Percentiles rank a stretch among this genome's conserved stretches.
Conservation (phyloP, 2,888 invertebrate species). For the Athalia circularis region DNA sequence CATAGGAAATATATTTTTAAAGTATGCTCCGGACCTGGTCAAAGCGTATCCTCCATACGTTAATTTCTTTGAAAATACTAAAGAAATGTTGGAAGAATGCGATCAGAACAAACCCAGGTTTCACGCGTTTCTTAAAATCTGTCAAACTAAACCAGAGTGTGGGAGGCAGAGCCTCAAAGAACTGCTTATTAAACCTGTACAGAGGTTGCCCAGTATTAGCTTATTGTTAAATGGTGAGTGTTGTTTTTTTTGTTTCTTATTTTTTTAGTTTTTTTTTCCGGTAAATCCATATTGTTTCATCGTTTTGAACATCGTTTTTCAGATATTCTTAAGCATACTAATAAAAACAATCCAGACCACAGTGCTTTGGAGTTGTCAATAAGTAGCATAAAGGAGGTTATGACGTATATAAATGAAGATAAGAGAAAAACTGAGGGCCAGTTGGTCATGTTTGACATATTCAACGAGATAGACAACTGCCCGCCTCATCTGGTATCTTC, state of each 20-base stretch:
- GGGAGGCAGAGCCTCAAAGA: constrained; percentile 97
- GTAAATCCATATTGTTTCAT: too few species aligned
- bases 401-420: constrained; percentile 98
- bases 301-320: constrained; percentile 58
- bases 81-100: constrained; percentile 93
- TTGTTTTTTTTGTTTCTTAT: neutral
- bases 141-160: constrained; percentile 95
- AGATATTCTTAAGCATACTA: constrained; percentile 96
- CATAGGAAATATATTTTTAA: constrained; percentile 91
- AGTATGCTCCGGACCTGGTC: constrained; percentile 90
- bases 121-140: constrained; percentile 98
- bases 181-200: constrained; percentile 97
- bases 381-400: constrained; percentile 92
- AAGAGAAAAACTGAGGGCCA: constrained; percentile 97
- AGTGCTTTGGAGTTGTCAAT: constrained; percentile 89
- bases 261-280: too few species aligned
- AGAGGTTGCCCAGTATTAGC: constrained; percentile 96
- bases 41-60: constrained; percentile 98
- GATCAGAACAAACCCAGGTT: constrained; percentile 96
- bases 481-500: constrained; percentile 96
- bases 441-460: constrained; percentile 96
- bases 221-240: constrained; percentile 84
- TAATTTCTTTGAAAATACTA: constrained; percentile 98
- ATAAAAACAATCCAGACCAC: constrained; percentile 92
- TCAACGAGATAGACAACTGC: constrained; percentile 98